Evolutionary conservation across 2,888 invertebrate genomes (phyloP).

Genomic region (Lordiphosa fenestrarum): DNA sequence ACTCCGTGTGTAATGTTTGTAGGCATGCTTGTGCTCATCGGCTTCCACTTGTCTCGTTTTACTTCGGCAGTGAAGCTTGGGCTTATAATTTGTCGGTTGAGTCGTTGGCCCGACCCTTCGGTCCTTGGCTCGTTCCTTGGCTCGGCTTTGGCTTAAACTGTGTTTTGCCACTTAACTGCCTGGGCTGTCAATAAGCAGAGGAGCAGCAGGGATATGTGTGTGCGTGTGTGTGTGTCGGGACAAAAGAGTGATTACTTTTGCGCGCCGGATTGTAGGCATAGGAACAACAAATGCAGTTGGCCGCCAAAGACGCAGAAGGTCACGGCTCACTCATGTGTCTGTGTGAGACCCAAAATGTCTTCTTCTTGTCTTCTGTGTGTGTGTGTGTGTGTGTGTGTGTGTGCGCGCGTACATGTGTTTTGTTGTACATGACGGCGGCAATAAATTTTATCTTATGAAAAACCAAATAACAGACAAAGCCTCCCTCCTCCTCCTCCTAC

Average conservation of each 20-base stretch:
- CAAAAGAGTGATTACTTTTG: conserved; percentile 58
- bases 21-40: conserved; percentile 4
- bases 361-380: background rate
- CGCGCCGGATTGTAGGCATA: conserved; percentile 21
- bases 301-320: conserved; percentile 67
- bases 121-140: background rate
- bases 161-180: conserved; percentile 55
- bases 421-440: conserved; percentile 57
- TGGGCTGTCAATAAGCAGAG: conserved; percentile 58
- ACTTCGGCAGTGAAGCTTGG: conserved; percentile 23
- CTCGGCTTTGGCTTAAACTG: conserved; percentile 38
- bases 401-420: conserved; percentile 29
- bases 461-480: conserved; percentile 54
- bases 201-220: conserved; percentile 3
- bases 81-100: conserved; percentile 50
- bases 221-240: conserved; percentile 12
- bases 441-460: conserved; percentile 74
- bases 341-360: conserved; percentile 24
- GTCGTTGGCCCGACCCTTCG: conserved; percentile 10
- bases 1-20: background rate
- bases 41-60: conserved; percentile 13
- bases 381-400: background rate
- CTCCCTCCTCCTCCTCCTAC: background rate
- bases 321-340: conserved; percentile 37
- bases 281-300: conserved; percentile 39